phyloP scores from a whole-genome alignment of 2,888 invertebrate genomes.

The Brachyptera risi region DNA sequence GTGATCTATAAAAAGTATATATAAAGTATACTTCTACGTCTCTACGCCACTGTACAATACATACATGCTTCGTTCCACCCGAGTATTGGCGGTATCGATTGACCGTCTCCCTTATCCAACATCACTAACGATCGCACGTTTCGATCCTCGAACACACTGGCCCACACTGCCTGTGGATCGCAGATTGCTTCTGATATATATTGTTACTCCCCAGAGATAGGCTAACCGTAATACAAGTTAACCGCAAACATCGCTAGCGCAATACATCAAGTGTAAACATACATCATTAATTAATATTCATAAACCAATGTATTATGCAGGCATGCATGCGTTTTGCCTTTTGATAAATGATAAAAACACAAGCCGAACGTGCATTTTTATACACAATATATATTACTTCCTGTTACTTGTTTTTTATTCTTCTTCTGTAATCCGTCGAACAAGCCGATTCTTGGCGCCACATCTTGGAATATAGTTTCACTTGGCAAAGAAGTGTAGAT shows the following conservation, averaged over 20 bases:
- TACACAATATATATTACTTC: background rate
- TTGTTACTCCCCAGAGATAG: background rate
- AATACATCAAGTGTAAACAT: background rate
- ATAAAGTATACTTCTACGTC: no score
- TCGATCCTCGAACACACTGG: no score
- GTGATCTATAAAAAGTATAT: no score
- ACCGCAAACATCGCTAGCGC: background rate
- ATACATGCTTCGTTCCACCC: no score
- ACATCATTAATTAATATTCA: background rate
- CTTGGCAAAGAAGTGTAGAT: background rate
- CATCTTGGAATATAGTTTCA: background rate
- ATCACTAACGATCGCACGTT: no score
- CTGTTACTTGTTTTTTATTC: background rate
- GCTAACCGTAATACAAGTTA: background rate
- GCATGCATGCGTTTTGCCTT: no score
- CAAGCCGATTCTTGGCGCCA: conserved; percentile 2
- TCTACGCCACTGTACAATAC: no score
- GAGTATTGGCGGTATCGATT: no score
- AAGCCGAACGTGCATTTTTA: no score
- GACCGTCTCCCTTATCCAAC: no score
- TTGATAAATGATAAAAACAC: no score
- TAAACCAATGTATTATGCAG: no score
- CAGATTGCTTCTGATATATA: background rate
- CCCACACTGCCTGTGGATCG: background rate
- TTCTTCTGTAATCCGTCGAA: background rate